Percentiles rank a stretch among this genome's conserved stretches.
These are phyloP conservation scores for Vireo altiloquus DNA, from an alignment of 2,113 vertebrate genomes.

Conservation along the genomic window DNA sequence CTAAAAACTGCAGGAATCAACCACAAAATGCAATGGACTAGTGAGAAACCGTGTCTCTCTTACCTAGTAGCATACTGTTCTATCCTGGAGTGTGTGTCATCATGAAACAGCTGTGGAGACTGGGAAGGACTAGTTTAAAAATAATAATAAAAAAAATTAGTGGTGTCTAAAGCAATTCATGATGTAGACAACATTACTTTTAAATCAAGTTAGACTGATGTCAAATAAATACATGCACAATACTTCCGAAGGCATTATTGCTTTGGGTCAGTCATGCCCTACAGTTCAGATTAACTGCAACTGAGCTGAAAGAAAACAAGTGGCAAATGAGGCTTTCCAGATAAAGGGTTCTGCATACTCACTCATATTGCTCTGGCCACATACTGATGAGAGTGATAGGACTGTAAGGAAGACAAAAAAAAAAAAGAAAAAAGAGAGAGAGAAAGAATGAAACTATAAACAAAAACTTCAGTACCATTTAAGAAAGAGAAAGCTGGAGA, in stretches of 20 bases:
- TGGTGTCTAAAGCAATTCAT: background rate
- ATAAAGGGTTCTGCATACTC: constrained; percentile 75
- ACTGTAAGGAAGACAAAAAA: constrained; percentile 79
- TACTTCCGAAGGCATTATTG: background rate
- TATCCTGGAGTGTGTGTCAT: constrained; percentile 96
- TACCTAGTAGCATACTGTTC: constrained; percentile 96
- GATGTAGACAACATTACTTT: background rate
- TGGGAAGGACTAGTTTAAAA: constrained; percentile 81
- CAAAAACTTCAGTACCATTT: background rate
- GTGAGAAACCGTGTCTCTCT: background rate
- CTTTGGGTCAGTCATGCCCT: background rate
- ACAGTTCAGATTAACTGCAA: background rate
- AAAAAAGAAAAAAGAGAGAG: background rate
- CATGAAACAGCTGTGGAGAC: constrained; percentile 91
- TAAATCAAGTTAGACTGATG: constrained; percentile 25
- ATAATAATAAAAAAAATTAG: background rate
- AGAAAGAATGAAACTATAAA: constrained; percentile 27
- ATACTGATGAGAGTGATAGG: constrained; percentile 99
- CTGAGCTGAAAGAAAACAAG: background rate
- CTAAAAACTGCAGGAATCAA: background rate
- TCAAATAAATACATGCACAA: background rate
- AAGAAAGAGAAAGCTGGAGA: background rate
- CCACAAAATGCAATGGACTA: background rate
- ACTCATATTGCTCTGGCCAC: constrained; percentile 99
- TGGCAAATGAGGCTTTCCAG: background rate